Percentiles rank a stretch among this genome's conserved stretches.
Conservation (phyloP, 2,797 vertebrate species). For the Phataginus tricuspis region DNA sequence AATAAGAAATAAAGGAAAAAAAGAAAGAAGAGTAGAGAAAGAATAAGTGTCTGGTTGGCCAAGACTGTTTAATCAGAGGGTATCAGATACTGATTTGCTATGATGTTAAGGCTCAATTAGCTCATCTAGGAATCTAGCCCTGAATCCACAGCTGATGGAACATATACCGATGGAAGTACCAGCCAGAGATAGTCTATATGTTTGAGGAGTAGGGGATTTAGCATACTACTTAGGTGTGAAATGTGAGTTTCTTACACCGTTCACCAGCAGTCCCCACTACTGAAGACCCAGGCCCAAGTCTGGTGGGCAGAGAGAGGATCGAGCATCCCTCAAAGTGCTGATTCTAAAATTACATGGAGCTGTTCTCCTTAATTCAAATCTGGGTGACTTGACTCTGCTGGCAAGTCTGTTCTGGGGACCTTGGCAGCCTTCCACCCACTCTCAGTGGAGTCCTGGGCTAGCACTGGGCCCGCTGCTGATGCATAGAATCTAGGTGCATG, state of each 20-base stretch:
- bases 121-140: background rate
- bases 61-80: conserved; percentile 1
- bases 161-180: background rate
- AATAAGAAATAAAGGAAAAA: background rate
- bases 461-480: background rate
- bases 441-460: background rate
- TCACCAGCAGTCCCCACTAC: background rate
- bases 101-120: background rate
- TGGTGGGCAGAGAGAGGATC: background rate
- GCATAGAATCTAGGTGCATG: background rate
- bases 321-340: background rate
- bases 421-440: background rate
- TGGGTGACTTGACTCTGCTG: background rate
- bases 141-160: background rate
- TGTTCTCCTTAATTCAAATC: background rate
- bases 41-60: background rate
- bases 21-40: background rate
- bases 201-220: background rate
- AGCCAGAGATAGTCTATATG: background rate
- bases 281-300: background rate
- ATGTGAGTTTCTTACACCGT: background rate
- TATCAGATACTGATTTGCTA: background rate
- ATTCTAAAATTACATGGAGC: background rate
- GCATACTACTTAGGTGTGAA: background rate
- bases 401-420: background rate